Evolutionary conservation across 2,113 vertebrate genomes (phyloP).

Genomic region (Daphoenositta chrysoptera): DNA sequence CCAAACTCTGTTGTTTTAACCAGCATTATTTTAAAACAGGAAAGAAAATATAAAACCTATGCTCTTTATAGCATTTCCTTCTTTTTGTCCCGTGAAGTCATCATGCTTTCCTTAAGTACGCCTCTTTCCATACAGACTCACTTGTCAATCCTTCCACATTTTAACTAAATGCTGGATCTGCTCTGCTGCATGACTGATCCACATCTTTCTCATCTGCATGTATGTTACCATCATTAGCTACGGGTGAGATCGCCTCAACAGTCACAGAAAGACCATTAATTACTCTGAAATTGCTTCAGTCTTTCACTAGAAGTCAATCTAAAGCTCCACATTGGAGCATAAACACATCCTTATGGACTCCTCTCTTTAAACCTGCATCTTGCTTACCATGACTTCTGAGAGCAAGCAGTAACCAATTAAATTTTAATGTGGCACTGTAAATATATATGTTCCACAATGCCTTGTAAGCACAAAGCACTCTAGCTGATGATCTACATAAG

Average conservation of each 20-base stretch:
- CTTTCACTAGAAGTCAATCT: neutral
- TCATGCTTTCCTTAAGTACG: neutral
- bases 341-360: slow-evolving; percentile 28
- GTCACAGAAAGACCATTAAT: slow-evolving; percentile 56
- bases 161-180: neutral
- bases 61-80: neutral
- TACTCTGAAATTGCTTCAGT: slow-evolving; percentile 49
- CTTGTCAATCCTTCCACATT: neutral
- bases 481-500: neutral
- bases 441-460: neutral
- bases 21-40: neutral
- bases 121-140: neutral
- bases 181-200: neutral
- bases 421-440: slow-evolving; percentile 14
- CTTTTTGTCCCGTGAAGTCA: neutral
- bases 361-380: neutral
- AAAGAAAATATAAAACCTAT: neutral
- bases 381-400: slow-evolving; percentile 5
- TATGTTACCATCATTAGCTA: slow-evolving; percentile 16
- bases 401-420: slow-evolving; percentile 4
- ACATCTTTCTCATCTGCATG: neutral
- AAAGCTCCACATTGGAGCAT: neutral
- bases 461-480: neutral
- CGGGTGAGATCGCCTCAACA: neutral
- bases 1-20: neutral